Base-by-base conservation (phyloP, 2,797 vertebrate genomes). In the Tympanoctomys barrerae region DNA sequence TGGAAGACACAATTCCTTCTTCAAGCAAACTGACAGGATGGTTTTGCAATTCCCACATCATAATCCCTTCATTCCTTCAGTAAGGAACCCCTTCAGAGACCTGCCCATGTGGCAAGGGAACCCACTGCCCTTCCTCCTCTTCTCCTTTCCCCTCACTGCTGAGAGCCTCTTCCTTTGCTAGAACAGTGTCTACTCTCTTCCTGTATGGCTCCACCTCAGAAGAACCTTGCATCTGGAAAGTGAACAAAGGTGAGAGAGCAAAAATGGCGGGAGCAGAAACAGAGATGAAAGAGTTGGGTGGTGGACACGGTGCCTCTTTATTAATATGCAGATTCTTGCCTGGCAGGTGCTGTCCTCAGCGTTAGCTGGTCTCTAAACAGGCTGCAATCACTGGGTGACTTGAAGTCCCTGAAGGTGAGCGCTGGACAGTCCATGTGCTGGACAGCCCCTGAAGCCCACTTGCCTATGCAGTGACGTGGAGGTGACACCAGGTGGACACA, bases 1-100 rank as follows among this genome's bases (percentile, higher is more conserved):
- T 39, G 18, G 87, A 94, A 42, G 46, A 84, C 94, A 49, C 81
- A 54, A 64, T 64, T 59, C 33, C 93, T 79, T 61, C 75, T 42
- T 26, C 39, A 19, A 92, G 91, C 54, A 19, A 68, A 71, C 68
- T 31, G 62, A 68, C 28, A 84, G 36, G 12, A 7, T 62, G 31
- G 26, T n/a, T 85, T 78, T 54, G 6, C 10, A 11, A 39, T 71
- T 88, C 62, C 28, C 46, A 24, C 24, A 39, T n/a, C 36, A 42
- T 46, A 81, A 59, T 36, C 87, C 36, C 54, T 71, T 57, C 54
- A 36, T 79, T 82, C 39, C 52, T 91, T 84, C 80, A 87, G 42
- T 57, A 66, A 88, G 39, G 52, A 87, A 7, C 12, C 59, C 78
- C 33, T 73, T 84, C 52, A 66, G 79, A 89, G 31, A 73, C 46